Evolutionary conservation across 2,888 invertebrate genomes (phyloP), one percentile per base, ranked within the genome.

Genomic region (Ptychoptera contaminata): DNA sequence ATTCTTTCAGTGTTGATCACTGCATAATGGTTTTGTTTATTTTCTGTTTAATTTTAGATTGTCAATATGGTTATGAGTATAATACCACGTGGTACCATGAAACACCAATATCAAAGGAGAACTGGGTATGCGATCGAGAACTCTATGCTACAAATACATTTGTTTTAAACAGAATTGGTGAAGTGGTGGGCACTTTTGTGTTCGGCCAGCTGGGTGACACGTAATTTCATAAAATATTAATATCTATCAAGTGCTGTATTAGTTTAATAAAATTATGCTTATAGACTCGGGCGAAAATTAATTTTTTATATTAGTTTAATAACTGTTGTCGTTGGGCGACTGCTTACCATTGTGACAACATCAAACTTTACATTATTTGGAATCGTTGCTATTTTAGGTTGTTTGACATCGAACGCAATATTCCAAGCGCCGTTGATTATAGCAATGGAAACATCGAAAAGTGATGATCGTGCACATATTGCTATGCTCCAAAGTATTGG

Each of bases 71-170:
- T 16, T 73, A 69, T 67, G 70, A 68, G 48, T 75, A 71, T 56
- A 73, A 74, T 57, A 59, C 53, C 46, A 64, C 63, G 3, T 73
- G 72, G 68, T 74, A 70, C 54, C 58, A 58, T 31, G 54, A 55
- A 48, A 73, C 74, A 11, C 65, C 69, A 44, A 65, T 69, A 8
- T 66, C 70, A 3, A 60, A 69, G 47, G 65, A 70, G 57, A 53
- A 73, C 55, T 75, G 74, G 74, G 71, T 75, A 12, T 75, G 74
- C 53, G 67, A 68, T 32, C 66, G 68, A 53, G 65, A 68, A 50
- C 59, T 72, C 49, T 66, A 67, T 51, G 68, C 70, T 44, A 68
- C 73, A 46, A 72, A 73, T 58, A 63, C 69, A 34, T 68, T 74
- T 53, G 70, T 70, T 35, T 61, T 68, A 51, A 61, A 64, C 47